Percentiles rank a stretch among this genome's conserved stretches.
These are phyloP conservation scores for Zaprionus ghesquierei DNA, from an alignment of 1,140 invertebrate genomes.

Conservation along the genomic window DNA sequence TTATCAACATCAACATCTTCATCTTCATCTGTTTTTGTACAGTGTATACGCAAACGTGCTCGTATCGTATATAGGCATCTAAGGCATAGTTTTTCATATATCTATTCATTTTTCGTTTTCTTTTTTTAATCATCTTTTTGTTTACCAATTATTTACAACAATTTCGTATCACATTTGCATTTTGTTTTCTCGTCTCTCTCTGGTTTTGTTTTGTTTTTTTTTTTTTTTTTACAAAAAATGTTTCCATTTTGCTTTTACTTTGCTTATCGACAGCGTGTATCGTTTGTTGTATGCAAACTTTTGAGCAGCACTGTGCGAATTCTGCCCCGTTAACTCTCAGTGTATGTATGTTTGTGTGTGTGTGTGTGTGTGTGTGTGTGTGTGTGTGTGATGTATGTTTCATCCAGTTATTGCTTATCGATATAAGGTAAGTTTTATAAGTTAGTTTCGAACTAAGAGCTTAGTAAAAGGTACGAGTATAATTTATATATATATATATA, in stretches of 20 bases:
- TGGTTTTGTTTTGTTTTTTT: constrained; percentile 49
- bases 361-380: not conserved
- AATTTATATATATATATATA: constrained; percentile 57
- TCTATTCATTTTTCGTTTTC: constrained; percentile 43
- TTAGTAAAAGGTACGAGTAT: constrained; percentile 77
- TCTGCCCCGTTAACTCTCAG: constrained; percentile 24
- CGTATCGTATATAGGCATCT: constrained; percentile 61
- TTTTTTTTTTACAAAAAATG: constrained; percentile 25
- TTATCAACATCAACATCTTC: not conserved
- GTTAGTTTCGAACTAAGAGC: constrained; percentile 60
- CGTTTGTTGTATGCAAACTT: constrained; percentile 74
- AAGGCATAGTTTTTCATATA: constrained; percentile 43
- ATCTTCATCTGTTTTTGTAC: constrained; percentile 60
- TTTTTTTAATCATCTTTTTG: constrained; percentile 40
- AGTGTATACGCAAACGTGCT: constrained; percentile 66
- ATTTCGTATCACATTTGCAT: constrained; percentile 80
- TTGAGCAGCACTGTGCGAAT: constrained; percentile 79
- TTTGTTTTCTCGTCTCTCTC: constrained; percentile 32
- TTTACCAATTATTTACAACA: constrained; percentile 80
- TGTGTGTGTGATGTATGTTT: too few relatives aligned
- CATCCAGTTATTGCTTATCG: not conserved
- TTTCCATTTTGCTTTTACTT: constrained; percentile 25
- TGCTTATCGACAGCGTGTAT: constrained; percentile 17
- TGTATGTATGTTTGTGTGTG: not conserved
- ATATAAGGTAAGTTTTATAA: constrained; percentile 29